These are phyloP conservation scores for Rhegmatorhina hoffmannsi DNA, from an alignment of 2,113 vertebrate species.

Conservation along the genomic window DNA sequence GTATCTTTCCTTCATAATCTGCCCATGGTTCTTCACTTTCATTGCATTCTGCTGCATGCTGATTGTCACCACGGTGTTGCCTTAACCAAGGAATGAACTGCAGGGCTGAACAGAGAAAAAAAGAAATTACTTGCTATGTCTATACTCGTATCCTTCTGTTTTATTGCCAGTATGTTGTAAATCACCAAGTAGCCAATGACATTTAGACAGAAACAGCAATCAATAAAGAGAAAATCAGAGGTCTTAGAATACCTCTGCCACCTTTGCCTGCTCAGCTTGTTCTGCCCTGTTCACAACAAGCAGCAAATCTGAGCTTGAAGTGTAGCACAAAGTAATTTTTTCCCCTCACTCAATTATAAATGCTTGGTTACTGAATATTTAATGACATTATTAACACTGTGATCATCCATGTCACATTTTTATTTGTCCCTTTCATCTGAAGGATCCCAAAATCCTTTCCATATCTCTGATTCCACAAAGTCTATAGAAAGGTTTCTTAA, in stretches of 20 bases:
- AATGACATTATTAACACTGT: neutral
- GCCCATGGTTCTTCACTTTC: slow-evolving; percentile 43
- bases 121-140: neutral
- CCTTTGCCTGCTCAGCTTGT: slow-evolving; percentile 7
- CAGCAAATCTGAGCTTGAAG: neutral
- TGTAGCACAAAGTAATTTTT: neutral
- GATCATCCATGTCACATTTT: neutral
- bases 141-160: slow-evolving; percentile 9
- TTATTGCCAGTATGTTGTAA: slow-evolving; percentile 62
- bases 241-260: neutral
- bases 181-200: slow-evolving; percentile 49
- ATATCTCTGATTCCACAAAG: neutral
- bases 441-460: neutral
- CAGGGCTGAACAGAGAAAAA: neutral
- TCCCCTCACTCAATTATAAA: neutral
- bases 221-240: slow-evolving; percentile 14
- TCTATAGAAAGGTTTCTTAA: neutral
- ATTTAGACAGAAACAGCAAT: slow-evolving; percentile 50
- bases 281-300: neutral
- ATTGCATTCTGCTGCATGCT: slow-evolving; percentile 40
- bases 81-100: slow-evolving; percentile 43
- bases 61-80: slow-evolving; percentile 34
- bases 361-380: slow-evolving; percentile 6
- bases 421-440: slow-evolving; percentile 6
- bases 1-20: slow-evolving; percentile 23